phyloP scores from a whole-genome alignment of 2,888 invertebrate genomes.

The Trypoxylon attenuatum region DNA sequence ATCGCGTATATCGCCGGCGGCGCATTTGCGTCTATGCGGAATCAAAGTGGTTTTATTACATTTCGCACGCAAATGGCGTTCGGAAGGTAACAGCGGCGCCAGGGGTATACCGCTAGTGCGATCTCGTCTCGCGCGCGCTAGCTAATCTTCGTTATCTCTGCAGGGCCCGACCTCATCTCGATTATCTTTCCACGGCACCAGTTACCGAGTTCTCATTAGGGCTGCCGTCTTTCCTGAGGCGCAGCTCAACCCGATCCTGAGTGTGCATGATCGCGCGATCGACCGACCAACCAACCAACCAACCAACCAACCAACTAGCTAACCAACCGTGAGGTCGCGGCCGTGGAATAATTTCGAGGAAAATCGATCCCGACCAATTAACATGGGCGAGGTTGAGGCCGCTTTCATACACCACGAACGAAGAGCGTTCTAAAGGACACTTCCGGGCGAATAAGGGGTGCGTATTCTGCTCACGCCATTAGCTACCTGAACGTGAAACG shows the following conservation, averaged over 20 bases:
- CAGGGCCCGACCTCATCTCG: conserved; percentile 3
- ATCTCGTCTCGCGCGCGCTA: not conserved
- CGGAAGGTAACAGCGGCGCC: conserved; percentile 2
- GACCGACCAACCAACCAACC: not conserved
- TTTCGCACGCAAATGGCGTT: conserved; percentile 34
- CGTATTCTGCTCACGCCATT: conserved; percentile 8
- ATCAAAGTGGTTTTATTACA: conserved; percentile 19
- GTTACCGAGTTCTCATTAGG: not conserved
- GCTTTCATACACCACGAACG: conserved; percentile 18
- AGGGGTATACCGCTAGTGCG: not conserved
- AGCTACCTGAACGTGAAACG: conserved; percentile 4
- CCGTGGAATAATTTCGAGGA: conserved; percentile 37
- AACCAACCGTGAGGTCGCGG: conserved; percentile 26
- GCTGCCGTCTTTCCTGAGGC: too few relatives aligned
- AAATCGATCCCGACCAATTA: conserved; percentile 44
- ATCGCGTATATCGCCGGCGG: conserved; percentile 16
- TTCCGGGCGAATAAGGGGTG: not conserved
- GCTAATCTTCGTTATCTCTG: conserved; percentile 16
- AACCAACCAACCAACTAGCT: too few relatives aligned
- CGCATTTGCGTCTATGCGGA: conserved; percentile 11
- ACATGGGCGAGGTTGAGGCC: conserved; percentile 44
- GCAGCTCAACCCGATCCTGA: too few relatives aligned
- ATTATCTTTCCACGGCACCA: not conserved
- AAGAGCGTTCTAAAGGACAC: conserved; percentile 11
- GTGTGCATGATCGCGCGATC: conserved; percentile 33